Evolutionary conservation across 2,888 invertebrate species (phyloP).

Genomic region (Mesochorus sp.): DNA sequence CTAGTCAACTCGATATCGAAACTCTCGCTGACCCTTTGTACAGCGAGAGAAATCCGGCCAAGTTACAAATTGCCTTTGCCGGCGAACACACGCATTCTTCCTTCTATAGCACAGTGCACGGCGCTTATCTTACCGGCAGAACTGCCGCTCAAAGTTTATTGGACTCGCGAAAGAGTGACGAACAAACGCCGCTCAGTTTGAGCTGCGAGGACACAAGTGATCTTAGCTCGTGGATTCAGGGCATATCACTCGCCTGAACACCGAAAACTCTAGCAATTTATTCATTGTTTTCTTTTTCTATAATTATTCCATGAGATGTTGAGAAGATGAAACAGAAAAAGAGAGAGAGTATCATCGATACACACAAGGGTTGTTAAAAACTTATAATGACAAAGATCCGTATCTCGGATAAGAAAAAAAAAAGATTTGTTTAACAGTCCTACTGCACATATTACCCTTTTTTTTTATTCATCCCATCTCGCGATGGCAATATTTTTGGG

Average conservation of each 20-base stretch:
- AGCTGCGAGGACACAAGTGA: constrained; percentile 91
- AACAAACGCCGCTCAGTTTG: constrained; percentile 86
- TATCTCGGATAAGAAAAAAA: neutral
- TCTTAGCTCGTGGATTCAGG: constrained; percentile 94
- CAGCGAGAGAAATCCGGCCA: constrained; percentile 87
- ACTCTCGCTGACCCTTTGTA: constrained; percentile 92
- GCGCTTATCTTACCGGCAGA: constrained; percentile 94
- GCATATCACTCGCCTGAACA: constrained; percentile 88
- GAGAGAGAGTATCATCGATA: neutral
- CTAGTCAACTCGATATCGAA: constrained; percentile 94
- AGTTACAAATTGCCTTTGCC: constrained; percentile 89
- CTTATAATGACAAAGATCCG: neutral
- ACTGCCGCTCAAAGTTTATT: constrained; percentile 90
- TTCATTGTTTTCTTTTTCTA: constrained; percentile 18
- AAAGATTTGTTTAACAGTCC: neutral
- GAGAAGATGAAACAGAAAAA: neutral
- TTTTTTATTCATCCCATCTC: constrained; percentile 3
- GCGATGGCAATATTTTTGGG: constrained; percentile 21
- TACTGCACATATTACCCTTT: neutral
- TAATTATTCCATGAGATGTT: neutral
- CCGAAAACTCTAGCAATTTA: constrained; percentile 3
- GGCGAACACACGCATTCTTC: constrained; percentile 97
- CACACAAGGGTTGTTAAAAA: neutral
- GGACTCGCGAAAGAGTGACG: constrained; percentile 83
- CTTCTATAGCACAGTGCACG: constrained; percentile 97